Percentiles rank a stretch among this genome's conserved stretches.
Conservation (phyloP, 2,113 vertebrate genomes). For the Rhabdornis inornatus region DNA sequence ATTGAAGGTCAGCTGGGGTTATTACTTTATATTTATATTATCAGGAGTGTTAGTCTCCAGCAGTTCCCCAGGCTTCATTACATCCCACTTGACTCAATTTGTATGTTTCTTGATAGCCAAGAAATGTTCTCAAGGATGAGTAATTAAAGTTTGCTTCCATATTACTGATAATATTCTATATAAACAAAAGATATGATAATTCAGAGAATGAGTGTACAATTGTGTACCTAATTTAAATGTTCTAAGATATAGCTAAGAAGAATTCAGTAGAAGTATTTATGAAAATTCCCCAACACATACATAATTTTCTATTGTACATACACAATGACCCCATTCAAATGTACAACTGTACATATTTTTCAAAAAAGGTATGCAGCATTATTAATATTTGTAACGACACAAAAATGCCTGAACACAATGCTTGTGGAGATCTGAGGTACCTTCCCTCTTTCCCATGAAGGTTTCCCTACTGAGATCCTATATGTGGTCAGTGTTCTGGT, state of each 20-base stretch:
- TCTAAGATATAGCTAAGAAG: not conserved
- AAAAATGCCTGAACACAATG: not conserved
- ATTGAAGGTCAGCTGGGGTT: not conserved
- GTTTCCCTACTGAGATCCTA: not conserved
- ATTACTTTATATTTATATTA: not conserved
- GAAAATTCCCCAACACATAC: not conserved
- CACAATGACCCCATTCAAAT: not conserved
- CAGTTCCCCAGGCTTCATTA: not conserved
- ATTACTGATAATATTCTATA: not conserved
- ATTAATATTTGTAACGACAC: not conserved
- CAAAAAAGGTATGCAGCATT: not conserved
- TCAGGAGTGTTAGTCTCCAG: not conserved
- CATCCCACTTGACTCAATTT: not conserved
- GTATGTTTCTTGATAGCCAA: not conserved
- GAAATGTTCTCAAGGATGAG: not conserved
- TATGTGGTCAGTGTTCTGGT: not conserved
- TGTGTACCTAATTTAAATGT: not conserved
- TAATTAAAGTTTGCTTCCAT: not conserved
- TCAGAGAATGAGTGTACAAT: not conserved
- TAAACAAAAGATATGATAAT: not conserved
- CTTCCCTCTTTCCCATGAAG: not conserved
- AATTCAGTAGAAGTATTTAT: not conserved
- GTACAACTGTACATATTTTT: not conserved
- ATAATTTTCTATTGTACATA: not conserved
- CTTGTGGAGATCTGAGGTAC: not conserved